Percentiles rank a stretch among this genome's conserved stretches.
phyloP scores from a whole-genome alignment of 2,113 vertebrate species.

The Leucoraja erinaceus region DNA sequence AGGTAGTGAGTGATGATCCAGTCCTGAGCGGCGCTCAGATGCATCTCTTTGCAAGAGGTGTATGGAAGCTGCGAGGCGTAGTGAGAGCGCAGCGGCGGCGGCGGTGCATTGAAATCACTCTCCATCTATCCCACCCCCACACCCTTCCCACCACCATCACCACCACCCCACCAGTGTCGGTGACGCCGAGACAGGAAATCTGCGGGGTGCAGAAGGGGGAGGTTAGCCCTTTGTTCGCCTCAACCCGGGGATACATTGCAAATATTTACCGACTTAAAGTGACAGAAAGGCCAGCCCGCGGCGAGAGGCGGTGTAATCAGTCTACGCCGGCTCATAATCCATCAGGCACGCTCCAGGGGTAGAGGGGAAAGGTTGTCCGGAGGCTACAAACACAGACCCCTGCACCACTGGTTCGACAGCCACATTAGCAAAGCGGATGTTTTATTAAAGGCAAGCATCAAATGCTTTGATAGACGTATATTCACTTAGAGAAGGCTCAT shows the following conservation, averaged over 20 bases:
- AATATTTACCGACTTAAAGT: neutral
- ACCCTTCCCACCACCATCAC: too few species aligned
- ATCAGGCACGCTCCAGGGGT: neutral
- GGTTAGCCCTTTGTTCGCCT: neutral
- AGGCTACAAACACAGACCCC: neutral
- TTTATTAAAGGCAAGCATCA: neutral
- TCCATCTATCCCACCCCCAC: too few species aligned
- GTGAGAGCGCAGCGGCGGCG: neutral
- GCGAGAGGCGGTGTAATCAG: neutral
- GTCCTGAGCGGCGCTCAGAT: neutral
- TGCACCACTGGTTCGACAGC: neutral
- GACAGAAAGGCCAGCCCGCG: neutral
- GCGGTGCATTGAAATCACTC: too few species aligned
- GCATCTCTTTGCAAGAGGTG: neutral
- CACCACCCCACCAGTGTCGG: too few species aligned
- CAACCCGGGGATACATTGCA: neutral
- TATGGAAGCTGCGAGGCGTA: neutral
- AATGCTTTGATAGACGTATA: neutral
- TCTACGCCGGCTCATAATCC: neutral
- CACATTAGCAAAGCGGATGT: neutral
- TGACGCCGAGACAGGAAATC: neutral
- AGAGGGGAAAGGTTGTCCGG: neutral
- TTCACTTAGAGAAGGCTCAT: neutral
- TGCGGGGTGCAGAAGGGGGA: too few species aligned
- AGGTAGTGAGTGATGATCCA: neutral